These are phyloP conservation scores for Nautilus pompilius DNA, from an alignment of 1,140 invertebrate species.

Conservation along the genomic window DNA sequence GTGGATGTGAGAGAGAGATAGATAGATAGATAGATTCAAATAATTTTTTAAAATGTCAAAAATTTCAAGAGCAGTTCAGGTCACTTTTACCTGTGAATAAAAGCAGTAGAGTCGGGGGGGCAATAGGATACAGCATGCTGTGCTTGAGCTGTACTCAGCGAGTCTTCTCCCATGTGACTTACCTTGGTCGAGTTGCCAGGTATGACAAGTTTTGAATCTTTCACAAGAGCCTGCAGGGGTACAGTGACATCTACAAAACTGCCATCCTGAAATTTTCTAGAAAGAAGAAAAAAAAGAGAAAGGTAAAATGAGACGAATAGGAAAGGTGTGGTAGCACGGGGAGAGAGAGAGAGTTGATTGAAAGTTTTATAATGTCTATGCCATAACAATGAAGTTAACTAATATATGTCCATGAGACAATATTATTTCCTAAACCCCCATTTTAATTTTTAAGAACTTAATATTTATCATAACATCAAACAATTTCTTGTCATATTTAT, in stretches of 20 bases:
- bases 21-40: not conserved
- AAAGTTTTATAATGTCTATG: too few relatives aligned
- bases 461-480: too few relatives aligned
- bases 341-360: too few relatives aligned
- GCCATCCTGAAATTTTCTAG: conserved; percentile 29
- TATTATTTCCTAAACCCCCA: too few relatives aligned
- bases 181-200: conserved; percentile 82
- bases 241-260: conserved; percentile 82
- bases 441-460: too few relatives aligned
- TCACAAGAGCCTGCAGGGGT: conserved; percentile 89
- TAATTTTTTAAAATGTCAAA: not conserved
- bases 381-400: too few relatives aligned
- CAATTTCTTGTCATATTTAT: too few relatives aligned
- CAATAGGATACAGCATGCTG: not conserved
- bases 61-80: not conserved
- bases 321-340: too few relatives aligned
- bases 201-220: conserved; percentile 81
- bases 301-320: not conserved
- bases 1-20: not conserved
- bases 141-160: not conserved
- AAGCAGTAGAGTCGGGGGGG: not conserved
- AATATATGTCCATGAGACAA: too few relatives aligned
- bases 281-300: conserved; percentile 10
- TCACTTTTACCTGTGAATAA: not conserved
- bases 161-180: conserved; percentile 21